Evolutionary conservation across 2,797 vertebrate genomes (phyloP), one percentile per base, ranked within the genome.

Genomic region (Leptatherina wallacei): DNA sequence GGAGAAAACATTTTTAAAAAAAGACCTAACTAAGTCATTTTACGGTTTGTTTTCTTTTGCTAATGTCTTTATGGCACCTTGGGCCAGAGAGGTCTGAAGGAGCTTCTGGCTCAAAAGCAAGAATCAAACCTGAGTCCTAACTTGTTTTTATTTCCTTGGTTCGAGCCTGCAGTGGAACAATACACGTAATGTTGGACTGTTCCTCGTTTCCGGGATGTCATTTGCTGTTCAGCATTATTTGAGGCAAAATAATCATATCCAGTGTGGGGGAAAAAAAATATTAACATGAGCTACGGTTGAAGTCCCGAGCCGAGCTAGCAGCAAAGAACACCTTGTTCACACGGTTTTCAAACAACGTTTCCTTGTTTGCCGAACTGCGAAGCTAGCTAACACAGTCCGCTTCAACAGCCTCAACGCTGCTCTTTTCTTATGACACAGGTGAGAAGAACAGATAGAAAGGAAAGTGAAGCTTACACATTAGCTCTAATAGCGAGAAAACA

Each of bases 381-480:
- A n/a, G 69, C 64, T 71, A 80, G 82, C 84, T 84, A 80, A 81
- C 78, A 81, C 78, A 16, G 11, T 44, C 16, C 2, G 10, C 61
- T 72, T 22, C 13, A 30, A 51, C 35, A 57, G 33, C 49, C 24
- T 9, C 40, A 54, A 54, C 29, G 12, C 35, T 9, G 11, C 18
- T 33, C 18, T 59, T 73, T 67, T 36, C n/a, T 13, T 22, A 55
- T 69, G 47, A 64, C 76, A 69, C 5, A 47, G 33, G 30, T 13
- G 35, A 16, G n/a, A 44, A 42, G 63, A 55, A 29, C 61, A 42
- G 33, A 6, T 7, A 56, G 36, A 36, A 42, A 35, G 35, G 62
- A 4, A 27, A 22, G 6, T 3, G 14, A 42, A 65, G 54, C 71
- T 60, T 79, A 67, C 56, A 32, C 40, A 11, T 74, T 71, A 76